Base-by-base conservation (phyloP, 1,140 invertebrate genomes). In the Megalonaias nervosa region DNA sequence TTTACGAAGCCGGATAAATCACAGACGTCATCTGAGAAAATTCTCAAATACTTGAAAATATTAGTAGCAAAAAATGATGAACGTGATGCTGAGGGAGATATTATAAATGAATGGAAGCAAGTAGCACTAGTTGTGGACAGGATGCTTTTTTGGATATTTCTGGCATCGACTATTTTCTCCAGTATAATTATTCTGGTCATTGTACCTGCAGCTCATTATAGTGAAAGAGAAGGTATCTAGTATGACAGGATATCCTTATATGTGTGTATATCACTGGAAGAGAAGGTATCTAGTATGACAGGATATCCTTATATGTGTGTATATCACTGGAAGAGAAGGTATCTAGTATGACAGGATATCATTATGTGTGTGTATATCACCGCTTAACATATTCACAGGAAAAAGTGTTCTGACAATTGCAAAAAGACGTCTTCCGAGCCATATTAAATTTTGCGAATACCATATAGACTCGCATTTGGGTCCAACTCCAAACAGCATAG, bases 71-170 rank as follows among this genome's bases (percentile, higher is more conserved):
- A 84, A 74, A 78, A 71, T 67, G 84, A 86, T 23, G 77, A 79
- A 13, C 83, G 85, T 60, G 83, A 84, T 64, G 69, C 65, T n/a
- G 78, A 82, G 26, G 66, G 75, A 26, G 82, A 86, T 55, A 80
- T 88, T 38, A 79, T 81, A 21, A 83, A 89, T 73, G 98, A 99
- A 92, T 99, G 98, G 98, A 99, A 99, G 89, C 99, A 99, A 90
- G 97, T 99, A 13, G 97, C 98, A 38, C 98, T 99, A 96, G 97
- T 99, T 57, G 98, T 99, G 82, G 98, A 99, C 93, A 94, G 98
- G 85, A 92, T 99, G 67, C 96, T 99, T 90, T 93, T 99, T 74
- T 98, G 98, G 90, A 95, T 99, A 84, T 99, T 99, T 92, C 98
- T 99, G 92, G 93, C 98, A 69, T 97, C 99, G n/a, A 99, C 98